Evolutionary conservation across 2,113 vertebrate species (phyloP).

Genomic region (Boleophthalmus pectinirostris): DNA sequence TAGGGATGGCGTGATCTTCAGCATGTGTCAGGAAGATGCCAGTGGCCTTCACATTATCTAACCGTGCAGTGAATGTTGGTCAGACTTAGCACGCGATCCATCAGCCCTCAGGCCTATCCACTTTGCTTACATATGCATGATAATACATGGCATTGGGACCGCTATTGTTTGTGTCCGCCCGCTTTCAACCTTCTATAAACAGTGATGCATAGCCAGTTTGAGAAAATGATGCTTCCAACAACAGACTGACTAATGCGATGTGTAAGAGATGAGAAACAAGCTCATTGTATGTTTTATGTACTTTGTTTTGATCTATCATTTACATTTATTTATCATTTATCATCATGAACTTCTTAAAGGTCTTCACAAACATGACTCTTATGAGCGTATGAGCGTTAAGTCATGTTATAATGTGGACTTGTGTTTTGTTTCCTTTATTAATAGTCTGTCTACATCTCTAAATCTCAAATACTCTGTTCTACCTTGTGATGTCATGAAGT

Average conservation of each 20-base stretch:
- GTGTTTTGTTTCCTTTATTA: too few relatives aligned
- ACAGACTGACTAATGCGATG: not conserved
- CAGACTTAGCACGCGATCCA: slow-evolving; percentile 31
- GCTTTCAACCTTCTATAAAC: slow-evolving; percentile 14
- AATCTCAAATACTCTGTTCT: too few relatives aligned
- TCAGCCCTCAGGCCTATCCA: slow-evolving; percentile 21
- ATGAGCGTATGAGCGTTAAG: too few relatives aligned
- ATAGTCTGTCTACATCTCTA: too few relatives aligned
- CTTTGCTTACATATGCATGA: slow-evolving; percentile 12
- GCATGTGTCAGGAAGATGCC: slow-evolving; percentile 52
- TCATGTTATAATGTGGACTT: too few relatives aligned
- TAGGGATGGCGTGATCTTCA: slow-evolving; percentile 41
- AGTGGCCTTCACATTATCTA: slow-evolving; percentile 34
- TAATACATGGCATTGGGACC: not conserved
- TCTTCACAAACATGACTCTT: too few relatives aligned
- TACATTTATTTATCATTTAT: too few relatives aligned
- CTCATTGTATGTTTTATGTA: too few relatives aligned
- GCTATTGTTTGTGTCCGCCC: slow-evolving; percentile 2
- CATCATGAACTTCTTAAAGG: too few relatives aligned
- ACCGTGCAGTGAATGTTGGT: slow-evolving; percentile 29
- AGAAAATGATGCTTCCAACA: not conserved
- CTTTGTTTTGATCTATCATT: not conserved
- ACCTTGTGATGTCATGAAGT: too few relatives aligned
- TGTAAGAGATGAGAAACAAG: too few relatives aligned
- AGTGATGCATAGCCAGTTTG: not conserved